Conservation (phyloP, 2,797 vertebrate genomes). For the Falco columbarius region DNA sequence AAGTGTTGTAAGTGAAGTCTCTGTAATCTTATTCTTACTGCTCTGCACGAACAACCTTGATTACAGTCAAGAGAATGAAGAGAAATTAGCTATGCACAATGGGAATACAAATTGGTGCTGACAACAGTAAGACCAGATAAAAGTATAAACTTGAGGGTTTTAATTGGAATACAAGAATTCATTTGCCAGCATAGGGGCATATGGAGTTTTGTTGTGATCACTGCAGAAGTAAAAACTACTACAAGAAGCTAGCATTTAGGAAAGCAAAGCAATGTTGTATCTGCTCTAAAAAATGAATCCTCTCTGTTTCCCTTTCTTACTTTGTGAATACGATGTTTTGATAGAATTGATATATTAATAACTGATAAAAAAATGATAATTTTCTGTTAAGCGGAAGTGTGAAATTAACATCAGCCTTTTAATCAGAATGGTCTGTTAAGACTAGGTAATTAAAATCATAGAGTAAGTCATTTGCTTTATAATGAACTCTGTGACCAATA, state of each 20-base stretch:
- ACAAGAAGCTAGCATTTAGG: neutral
- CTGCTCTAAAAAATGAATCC: conserved; percentile 13
- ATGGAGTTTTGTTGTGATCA: neutral
- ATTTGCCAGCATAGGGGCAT: neutral
- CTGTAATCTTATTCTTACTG: neutral
- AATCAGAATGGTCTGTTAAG: neutral
- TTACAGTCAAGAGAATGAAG: neutral
- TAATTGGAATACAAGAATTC: neutral
- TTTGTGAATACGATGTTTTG: neutral
- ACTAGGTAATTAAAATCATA: conserved; percentile 26
- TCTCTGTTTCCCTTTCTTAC: neutral
- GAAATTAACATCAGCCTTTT: neutral
- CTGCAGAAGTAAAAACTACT: neutral
- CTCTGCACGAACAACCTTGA: neutral
- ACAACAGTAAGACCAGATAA: neutral
- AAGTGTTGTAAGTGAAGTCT: neutral
- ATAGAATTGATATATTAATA: neutral
- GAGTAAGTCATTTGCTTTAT: neutral
- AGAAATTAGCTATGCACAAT: neutral
- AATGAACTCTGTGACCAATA: conserved; percentile 32
- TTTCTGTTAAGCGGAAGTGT: neutral
- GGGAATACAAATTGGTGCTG: neutral
- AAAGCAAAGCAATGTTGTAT: neutral
- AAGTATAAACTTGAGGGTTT: neutral
- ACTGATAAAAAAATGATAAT: neutral